Percentiles rank a stretch among this genome's conserved stretches.
phyloP scores from a whole-genome alignment of 2,113 vertebrate species.

The Percopsis transmontana region DNA sequence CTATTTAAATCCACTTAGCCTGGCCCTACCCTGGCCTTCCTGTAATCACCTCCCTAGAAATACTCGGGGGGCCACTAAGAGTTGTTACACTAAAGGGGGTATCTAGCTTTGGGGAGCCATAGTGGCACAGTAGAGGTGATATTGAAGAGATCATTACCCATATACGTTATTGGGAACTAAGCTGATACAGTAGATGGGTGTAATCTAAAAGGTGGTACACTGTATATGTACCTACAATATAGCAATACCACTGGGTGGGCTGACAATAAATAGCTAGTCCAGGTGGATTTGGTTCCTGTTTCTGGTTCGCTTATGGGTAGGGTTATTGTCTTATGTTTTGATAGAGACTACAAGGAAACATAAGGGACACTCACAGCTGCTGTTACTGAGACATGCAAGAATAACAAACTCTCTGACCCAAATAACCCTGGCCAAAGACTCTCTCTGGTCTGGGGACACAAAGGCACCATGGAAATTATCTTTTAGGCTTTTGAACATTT shows the following conservation, averaged over 20 bases:
- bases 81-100: background rate
- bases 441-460: constrained; percentile 15
- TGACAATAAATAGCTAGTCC: background rate
- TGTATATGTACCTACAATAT: background rate
- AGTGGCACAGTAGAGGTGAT: constrained; percentile 9
- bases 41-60: constrained; percentile 64
- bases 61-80: constrained; percentile 50
- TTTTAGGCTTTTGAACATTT: constrained; percentile 5
- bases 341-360: constrained; percentile 25
- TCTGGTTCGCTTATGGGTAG: constrained; percentile 2
- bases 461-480: constrained; percentile 42
- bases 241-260: background rate
- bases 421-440: constrained; percentile 10
- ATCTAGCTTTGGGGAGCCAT: constrained; percentile 24
- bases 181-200: background rate
- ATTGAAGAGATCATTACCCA: constrained; percentile 9
- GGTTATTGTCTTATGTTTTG: background rate
- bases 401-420: constrained; percentile 35
- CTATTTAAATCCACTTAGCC: constrained; percentile 73
- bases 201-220: background rate
- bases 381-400: constrained; percentile 20
- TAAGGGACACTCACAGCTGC: constrained; percentile 11
- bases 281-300: background rate
- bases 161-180: background rate
- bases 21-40: constrained; percentile 51